Evolutionary conservation across 2,797 vertebrate species (phyloP).

Genomic region (Hydrocynus forskahlii): DNA sequence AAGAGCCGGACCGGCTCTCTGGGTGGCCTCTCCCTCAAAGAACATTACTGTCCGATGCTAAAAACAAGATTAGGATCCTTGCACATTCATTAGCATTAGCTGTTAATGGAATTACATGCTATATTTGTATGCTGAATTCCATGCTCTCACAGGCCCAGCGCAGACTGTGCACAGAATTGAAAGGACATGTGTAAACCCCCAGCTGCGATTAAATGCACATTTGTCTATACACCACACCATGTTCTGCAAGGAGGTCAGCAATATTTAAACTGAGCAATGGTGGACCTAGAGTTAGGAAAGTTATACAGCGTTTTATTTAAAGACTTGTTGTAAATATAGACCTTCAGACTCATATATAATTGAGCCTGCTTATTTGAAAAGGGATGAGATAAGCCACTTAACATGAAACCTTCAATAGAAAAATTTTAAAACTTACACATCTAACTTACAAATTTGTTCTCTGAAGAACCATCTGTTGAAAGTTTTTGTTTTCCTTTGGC

Average conservation of each 20-base stretch:
- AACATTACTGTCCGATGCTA: conserved; percentile 38
- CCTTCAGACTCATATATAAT: background rate
- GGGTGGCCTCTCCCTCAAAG: conserved; percentile 47
- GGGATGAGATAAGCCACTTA: background rate
- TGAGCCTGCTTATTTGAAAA: background rate
- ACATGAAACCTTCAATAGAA: too few species aligned
- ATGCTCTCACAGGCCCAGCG: conserved; percentile 27
- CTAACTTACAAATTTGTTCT: too few species aligned
- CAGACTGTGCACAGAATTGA: conserved; percentile 16
- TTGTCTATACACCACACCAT: background rate
- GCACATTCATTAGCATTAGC: conserved; percentile 47
- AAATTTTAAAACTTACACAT: too few species aligned
- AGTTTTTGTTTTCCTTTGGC: too few species aligned
- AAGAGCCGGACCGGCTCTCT: conserved; percentile 24
- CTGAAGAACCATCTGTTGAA: too few species aligned
- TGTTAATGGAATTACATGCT: conserved; percentile 49
- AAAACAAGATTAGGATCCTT: conserved; percentile 32
- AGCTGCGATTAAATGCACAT: conserved; percentile 9
- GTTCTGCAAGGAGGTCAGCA: conserved; percentile 7
- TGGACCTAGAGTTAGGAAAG: background rate
- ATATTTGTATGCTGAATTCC: conserved; percentile 45
- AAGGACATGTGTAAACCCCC: background rate
- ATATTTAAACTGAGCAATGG: background rate
- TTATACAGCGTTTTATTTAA: background rate
- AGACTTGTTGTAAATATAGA: background rate